Evolutionary conservation across 2,113 vertebrate species (phyloP).

Genomic region (Colaptes auratus): DNA sequence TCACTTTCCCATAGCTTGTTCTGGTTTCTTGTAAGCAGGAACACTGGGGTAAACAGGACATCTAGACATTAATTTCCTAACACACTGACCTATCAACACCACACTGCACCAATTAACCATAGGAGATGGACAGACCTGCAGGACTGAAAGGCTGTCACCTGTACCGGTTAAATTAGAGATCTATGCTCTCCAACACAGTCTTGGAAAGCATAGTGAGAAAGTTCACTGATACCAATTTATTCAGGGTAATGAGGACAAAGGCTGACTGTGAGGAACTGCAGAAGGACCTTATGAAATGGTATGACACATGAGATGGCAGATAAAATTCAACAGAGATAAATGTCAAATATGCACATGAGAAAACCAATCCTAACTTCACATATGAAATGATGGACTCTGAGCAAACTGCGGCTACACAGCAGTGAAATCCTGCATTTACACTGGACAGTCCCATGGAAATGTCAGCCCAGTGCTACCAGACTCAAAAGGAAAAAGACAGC

Average conservation of each 20-base stretch:
- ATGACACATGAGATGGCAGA: constrained; percentile 28
- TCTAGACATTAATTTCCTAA: not conserved
- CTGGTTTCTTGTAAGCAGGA: not conserved
- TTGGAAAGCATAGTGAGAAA: not conserved
- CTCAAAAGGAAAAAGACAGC: not conserved
- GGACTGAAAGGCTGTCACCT: not conserved
- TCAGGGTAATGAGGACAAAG: constrained; percentile 38
- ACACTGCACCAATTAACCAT: not conserved
- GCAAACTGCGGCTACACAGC: not conserved
- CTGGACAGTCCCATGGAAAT: not conserved
- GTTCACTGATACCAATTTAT: not conserved
- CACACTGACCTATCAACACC: not conserved
- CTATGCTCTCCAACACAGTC: not conserved
- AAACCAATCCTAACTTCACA: constrained; percentile 5
- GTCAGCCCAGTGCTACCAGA: not conserved
- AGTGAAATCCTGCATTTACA: not conserved
- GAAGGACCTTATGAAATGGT: constrained; percentile 35
- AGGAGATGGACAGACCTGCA: not conserved
- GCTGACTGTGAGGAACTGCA: constrained; percentile 22
- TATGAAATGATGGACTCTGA: constrained; percentile 22
- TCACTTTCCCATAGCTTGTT: not conserved
- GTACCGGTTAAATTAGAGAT: not conserved
- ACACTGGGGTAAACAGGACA: not conserved
- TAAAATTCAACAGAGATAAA: constrained; percentile 51
- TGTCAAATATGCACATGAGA: constrained; percentile 38